Evolutionary conservation across 2,888 invertebrate genomes (phyloP), one percentile per base, ranked within the genome.

Genomic region (Lasius fuliginosus): DNA sequence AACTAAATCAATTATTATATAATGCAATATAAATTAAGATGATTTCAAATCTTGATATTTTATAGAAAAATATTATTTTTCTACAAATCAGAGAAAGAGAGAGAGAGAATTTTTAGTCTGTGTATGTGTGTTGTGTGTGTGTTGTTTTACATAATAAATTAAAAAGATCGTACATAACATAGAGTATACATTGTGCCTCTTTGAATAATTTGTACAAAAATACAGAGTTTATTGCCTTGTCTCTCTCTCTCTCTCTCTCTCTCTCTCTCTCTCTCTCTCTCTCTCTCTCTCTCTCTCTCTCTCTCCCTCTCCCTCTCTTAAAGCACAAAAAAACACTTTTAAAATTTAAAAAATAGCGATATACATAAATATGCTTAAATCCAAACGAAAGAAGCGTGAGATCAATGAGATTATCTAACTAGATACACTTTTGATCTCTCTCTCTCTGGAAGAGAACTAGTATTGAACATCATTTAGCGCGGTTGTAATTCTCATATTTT

Each of bases 1-100:
- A 79, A 79, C 71, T 71, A 60, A 79, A 79, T 79, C 71, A 79
- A 71, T 79, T 79, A 79, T 46, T 79, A 46, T 58, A 60, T 79
- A 79, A 79, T 60, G 79, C 60, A 79, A 79, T 71, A 46, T 49
- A 12, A 79, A 79, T 79, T 71, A 79, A 71, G 79, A 71, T 33
- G 58, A 71, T 33, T 79, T 71, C 46, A 46, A 42, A 60, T 46
- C 36, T 15, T 11, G 5, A 60, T 60, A 46, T 60, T 71, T 69
- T 23, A 12, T 33, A 15, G 53, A 49, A 62, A 79, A 69, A 46
- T 69, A 60, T 33, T 58, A 58, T 69, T 42, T 36, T 30, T 4
- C 1, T 18, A 64, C 23, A 53, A 23, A n/a, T 33, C 15, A 15
- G n/a, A 42, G 23, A 9, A 0, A 12, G 2, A 3, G 8, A 30